These are phyloP conservation scores for Pseudococcus longispinus DNA, from an alignment of 2,888 invertebrate species.

Conservation along the genomic window DNA sequence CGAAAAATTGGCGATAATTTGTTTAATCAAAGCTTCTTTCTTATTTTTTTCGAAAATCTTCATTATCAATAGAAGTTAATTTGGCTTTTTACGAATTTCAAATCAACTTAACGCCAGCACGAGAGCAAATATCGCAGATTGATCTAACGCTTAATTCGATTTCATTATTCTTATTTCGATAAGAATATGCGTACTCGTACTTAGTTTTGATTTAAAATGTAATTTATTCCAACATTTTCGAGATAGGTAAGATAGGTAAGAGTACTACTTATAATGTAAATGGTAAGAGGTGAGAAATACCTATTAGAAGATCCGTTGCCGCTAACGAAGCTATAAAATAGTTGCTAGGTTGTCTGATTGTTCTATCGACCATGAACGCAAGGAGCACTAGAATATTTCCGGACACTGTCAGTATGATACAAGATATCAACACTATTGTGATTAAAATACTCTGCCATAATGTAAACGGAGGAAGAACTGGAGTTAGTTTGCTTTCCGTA, in stretches of 20 bases:
- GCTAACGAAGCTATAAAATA: constrained; percentile 99
- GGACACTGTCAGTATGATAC: constrained; percentile 89
- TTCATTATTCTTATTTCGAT: not conserved
- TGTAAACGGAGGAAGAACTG: constrained; percentile 83
- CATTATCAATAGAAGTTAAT: not conserved
- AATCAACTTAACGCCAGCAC: not conserved
- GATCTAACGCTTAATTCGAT: not conserved
- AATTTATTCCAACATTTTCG: constrained; percentile 16
- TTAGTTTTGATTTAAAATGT: not conserved
- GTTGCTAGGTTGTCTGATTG: constrained; percentile 95
- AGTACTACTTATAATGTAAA: not conserved
- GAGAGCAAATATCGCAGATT: not conserved
- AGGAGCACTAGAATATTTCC: constrained; percentile 95
- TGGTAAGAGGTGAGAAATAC: constrained; percentile 64
- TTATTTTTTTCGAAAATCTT: not conserved
- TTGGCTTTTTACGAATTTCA: not conserved
- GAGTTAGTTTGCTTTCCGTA: constrained; percentile 61
- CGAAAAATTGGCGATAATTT: not conserved
- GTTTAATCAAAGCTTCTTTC: not conserved
- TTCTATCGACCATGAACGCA: constrained; percentile 92
- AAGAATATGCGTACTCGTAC: not conserved
- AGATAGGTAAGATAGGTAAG: not conserved
- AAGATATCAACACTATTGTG: constrained; percentile 83
- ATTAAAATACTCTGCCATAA: constrained; percentile 90
- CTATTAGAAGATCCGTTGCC: constrained; percentile 95